Conservation (phyloP, 2,113 vertebrate genomes). For the Calidris pygmaea region DNA sequence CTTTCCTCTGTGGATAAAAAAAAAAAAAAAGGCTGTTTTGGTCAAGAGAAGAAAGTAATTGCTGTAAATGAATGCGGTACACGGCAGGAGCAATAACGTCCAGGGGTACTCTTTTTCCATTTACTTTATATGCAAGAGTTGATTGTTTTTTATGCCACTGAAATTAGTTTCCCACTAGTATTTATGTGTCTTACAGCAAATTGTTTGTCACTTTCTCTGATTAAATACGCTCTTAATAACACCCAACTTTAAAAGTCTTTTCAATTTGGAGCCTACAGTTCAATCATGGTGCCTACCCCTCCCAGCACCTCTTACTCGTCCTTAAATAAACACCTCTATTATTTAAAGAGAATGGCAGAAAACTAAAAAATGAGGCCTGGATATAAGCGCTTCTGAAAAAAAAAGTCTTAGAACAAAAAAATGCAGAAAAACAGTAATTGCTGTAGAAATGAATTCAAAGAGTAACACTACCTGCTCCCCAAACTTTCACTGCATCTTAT, state of each 20-base stretch:
- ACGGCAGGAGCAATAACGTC: neutral
- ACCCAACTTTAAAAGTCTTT: slow-evolving; percentile 52
- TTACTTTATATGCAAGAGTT: slow-evolving; percentile 43
- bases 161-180: slow-evolving; percentile 64
- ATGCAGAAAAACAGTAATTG: neutral
- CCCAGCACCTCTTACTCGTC: slow-evolving; percentile 1
- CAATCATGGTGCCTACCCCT: slow-evolving; percentile 42
- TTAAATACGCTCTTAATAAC: slow-evolving; percentile 62
- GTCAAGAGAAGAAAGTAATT: slow-evolving; percentile 7
- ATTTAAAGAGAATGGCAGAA: neutral
- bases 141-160: slow-evolving; percentile 45
- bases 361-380: neutral
- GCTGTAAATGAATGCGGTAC: neutral
- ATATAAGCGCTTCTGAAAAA: neutral
- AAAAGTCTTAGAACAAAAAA: neutral
- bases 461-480: neutral
- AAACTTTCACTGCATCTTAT: neutral
- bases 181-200: slow-evolving; percentile 67
- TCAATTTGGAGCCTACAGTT: slow-evolving; percentile 38
- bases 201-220: slow-evolving; percentile 66
- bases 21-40: neutral
- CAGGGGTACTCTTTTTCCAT: neutral
- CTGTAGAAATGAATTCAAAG: neutral
- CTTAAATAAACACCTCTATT: slow-evolving; percentile 17
- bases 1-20: neutral